phyloP scores from a whole-genome alignment of 2,888 invertebrate genomes.

The Stratiomys singularior region DNA sequence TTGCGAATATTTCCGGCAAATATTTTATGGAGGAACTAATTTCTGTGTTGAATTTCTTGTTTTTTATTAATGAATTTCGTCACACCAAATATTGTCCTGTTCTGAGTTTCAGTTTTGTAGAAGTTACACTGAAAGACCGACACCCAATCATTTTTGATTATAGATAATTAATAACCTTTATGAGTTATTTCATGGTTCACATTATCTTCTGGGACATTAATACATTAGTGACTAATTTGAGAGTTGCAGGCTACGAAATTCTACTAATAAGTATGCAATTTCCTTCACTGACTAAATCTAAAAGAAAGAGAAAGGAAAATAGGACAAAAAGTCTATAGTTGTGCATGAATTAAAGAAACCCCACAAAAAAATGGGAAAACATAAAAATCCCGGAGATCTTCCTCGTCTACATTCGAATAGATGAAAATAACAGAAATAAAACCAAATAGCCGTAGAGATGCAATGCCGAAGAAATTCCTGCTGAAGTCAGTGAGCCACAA shows the following conservation, averaged over 20 bases:
- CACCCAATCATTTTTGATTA: too few species aligned
- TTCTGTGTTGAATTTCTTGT: too few species aligned
- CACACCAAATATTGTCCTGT: too few species aligned
- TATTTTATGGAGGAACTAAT: too few species aligned
- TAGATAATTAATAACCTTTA: too few species aligned
- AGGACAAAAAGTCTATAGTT: conserved; percentile 22
- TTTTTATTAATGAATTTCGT: too few species aligned
- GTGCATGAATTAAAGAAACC: conserved; percentile 8
- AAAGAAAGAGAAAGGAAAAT: conserved; percentile 32
- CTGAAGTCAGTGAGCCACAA: conserved; percentile 17
- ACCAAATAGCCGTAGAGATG: background rate
- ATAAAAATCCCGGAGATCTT: conserved; percentile 8
- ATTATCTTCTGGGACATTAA: too few species aligned
- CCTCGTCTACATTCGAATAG: conserved; percentile 32
- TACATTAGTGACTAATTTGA: too few species aligned
- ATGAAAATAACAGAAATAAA: background rate
- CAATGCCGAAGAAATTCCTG: conserved; percentile 32
- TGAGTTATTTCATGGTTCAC: too few species aligned
- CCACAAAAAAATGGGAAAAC: background rate
- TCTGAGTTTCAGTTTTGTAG: too few species aligned
- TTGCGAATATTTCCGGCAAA: too few species aligned
- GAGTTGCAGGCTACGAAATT: background rate
- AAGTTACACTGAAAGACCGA: too few species aligned
- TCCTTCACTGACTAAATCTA: background rate
- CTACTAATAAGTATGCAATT: background rate